Conservation (phyloP, 2,888 invertebrate species). For the Pristionchus mayeri region DNA sequence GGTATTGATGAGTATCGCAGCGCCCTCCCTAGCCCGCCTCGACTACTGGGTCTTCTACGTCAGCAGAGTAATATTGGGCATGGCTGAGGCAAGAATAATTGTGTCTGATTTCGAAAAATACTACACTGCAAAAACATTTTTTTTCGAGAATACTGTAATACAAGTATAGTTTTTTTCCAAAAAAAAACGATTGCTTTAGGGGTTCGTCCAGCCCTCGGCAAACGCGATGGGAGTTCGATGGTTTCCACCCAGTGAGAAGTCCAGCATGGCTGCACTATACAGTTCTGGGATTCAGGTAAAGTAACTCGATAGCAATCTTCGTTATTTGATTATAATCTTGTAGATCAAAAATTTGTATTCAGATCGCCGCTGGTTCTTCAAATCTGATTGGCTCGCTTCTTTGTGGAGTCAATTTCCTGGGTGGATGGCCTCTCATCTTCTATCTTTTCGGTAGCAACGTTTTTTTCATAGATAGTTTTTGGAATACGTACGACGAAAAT, state of each 20-base stretch:
- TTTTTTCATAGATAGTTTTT: background rate
- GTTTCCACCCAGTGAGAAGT: slow-evolving; percentile 66
- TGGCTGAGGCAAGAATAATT: slow-evolving; percentile 61
- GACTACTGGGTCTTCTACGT: slow-evolving; percentile 59
- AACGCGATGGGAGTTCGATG: slow-evolving; percentile 60
- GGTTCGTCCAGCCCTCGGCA: slow-evolving; percentile 62
- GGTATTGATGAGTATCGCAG: slow-evolving; percentile 54
- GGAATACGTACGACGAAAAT: background rate
- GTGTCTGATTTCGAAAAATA: background rate
- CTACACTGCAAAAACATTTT: background rate
- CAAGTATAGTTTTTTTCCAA: background rate
- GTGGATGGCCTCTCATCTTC: slow-evolving; percentile 37
- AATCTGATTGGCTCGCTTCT: background rate
- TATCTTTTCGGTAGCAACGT: background rate
- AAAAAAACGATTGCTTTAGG: slow-evolving; percentile 52
- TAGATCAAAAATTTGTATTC: background rate
- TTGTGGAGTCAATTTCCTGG: background rate
- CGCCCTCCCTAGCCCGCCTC: slow-evolving; percentile 60
- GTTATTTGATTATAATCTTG: background rate
- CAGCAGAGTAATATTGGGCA: slow-evolving; percentile 62
- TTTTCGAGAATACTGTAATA: background rate
- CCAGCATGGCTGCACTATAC: slow-evolving; percentile 64
- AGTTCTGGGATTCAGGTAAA: slow-evolving; percentile 67
- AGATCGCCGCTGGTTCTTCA: slow-evolving; percentile 29
- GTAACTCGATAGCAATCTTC: background rate